Percentiles rank a stretch among this genome's conserved stretches.
phyloP scores from a whole-genome alignment of 2,797 vertebrate species.

The Coreius guichenoti region DNA sequence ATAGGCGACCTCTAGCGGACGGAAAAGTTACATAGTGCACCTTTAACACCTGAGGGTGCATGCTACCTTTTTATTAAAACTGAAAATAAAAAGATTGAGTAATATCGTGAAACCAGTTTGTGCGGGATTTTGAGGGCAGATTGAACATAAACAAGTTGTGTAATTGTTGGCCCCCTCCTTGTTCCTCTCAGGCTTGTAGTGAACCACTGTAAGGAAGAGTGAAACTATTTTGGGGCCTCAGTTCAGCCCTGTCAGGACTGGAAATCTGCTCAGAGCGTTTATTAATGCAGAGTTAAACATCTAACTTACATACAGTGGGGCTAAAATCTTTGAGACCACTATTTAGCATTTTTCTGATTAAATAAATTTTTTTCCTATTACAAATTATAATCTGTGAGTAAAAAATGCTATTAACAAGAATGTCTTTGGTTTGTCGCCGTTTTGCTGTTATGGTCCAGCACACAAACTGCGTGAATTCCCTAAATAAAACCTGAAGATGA shows the following conservation, averaged over 20 bases:
- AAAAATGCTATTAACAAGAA: neutral
- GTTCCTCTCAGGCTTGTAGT: slow-evolving; percentile 64
- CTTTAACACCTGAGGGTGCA: slow-evolving; percentile 37
- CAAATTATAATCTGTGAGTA: neutral
- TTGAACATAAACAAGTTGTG: slow-evolving; percentile 76
- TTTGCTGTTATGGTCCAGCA: neutral
- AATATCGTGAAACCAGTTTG: slow-evolving; percentile 71
- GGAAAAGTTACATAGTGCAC: no score
- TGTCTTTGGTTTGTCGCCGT: neutral
- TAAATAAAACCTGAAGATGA: neutral
- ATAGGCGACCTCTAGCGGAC: no score
- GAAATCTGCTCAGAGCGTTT: slow-evolving; percentile 25
- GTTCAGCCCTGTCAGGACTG: slow-evolving; percentile 33
- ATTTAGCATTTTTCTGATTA: neutral
- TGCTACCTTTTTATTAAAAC: slow-evolving; percentile 45
- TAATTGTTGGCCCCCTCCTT: slow-evolving; percentile 65
- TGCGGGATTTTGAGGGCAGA: slow-evolving; percentile 65
- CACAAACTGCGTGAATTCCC: neutral
- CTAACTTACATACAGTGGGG: neutral
- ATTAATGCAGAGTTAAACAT: neutral
- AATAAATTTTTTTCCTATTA: neutral
- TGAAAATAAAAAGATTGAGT: slow-evolving; percentile 49
- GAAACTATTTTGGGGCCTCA: slow-evolving; percentile 71
- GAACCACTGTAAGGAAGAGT: slow-evolving; percentile 71
- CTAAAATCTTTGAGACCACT: neutral